Conservation (phyloP, 2,113 vertebrate species). For the Chionis minor region DNA sequence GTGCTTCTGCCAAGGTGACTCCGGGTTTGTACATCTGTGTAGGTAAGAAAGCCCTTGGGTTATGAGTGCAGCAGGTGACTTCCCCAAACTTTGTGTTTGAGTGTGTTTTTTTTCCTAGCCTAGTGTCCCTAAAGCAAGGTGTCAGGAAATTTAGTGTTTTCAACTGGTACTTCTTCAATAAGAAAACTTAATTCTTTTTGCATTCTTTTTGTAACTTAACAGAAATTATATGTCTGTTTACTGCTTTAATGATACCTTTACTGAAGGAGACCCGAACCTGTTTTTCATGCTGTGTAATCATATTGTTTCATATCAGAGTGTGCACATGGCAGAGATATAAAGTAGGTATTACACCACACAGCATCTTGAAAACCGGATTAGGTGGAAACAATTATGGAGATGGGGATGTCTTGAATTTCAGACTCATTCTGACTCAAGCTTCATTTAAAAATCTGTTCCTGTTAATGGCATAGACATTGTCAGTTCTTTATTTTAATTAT, state of each 20-base stretch:
- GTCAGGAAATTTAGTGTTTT: neutral
- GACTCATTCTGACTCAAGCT: neutral
- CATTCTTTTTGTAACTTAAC: neutral
- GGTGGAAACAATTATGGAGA: neutral
- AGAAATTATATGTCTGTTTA: neutral
- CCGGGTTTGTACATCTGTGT: neutral
- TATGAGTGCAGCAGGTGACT: neutral
- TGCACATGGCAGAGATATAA: neutral
- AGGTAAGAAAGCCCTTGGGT: neutral
- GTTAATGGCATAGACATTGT: neutral
- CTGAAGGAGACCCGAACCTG: neutral
- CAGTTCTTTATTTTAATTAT: neutral
- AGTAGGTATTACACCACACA: neutral
- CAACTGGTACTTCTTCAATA: neutral
- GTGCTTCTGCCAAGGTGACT: neutral
- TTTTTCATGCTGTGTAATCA: neutral
- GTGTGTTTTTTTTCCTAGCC: neutral
- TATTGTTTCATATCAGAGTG: neutral
- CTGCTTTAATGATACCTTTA: neutral
- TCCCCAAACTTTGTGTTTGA: neutral
- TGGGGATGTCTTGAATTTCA: neutral
- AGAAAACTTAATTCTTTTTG: neutral
- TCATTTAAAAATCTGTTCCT: neutral
- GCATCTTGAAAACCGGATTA: neutral
- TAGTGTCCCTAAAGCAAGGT: neutral